These are phyloP conservation scores for Balanococcus diminutus DNA, from an alignment of 2,888 invertebrate genomes.

Conservation along the genomic window DNA sequence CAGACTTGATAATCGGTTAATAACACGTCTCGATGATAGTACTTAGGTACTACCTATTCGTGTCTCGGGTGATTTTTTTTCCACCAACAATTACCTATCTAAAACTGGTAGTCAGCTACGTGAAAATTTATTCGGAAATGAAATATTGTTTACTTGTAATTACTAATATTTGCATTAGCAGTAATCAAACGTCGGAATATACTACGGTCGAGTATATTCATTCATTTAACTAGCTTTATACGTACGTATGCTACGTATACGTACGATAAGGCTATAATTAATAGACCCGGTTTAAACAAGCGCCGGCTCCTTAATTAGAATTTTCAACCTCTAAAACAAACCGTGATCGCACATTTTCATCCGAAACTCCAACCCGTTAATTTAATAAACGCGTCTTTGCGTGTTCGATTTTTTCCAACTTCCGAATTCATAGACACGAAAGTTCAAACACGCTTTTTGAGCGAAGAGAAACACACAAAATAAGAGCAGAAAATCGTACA, in stretches of 20 bases:
- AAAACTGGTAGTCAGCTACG: background rate
- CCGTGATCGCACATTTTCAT: background rate
- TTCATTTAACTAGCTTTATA: background rate
- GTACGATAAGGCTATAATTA: constrained; percentile 2
- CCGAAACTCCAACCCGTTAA: constrained; percentile 2
- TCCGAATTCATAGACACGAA: background rate
- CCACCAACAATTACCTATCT: background rate
- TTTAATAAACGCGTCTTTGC: constrained; percentile 20
- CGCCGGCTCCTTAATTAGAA: constrained; percentile 13
- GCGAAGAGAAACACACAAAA: background rate
- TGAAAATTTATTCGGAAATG: constrained; percentile 27
- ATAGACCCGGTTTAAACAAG: constrained; percentile 19
- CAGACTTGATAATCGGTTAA: background rate
- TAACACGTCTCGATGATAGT: background rate
- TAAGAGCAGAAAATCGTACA: no score
- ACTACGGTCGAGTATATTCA: background rate
- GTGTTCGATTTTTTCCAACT: constrained; percentile 4
- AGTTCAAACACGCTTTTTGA: background rate
- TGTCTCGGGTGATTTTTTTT: background rate
- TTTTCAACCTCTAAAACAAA: constrained; percentile 25
- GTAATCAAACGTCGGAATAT: background rate
- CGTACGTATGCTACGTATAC: background rate
- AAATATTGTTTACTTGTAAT: background rate
- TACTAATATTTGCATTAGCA: constrained; percentile 17
- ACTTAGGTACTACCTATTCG: background rate